These are phyloP conservation scores for Valencia hispanica DNA, from an alignment of 2,797 vertebrate genomes.

Conservation along the genomic window DNA sequence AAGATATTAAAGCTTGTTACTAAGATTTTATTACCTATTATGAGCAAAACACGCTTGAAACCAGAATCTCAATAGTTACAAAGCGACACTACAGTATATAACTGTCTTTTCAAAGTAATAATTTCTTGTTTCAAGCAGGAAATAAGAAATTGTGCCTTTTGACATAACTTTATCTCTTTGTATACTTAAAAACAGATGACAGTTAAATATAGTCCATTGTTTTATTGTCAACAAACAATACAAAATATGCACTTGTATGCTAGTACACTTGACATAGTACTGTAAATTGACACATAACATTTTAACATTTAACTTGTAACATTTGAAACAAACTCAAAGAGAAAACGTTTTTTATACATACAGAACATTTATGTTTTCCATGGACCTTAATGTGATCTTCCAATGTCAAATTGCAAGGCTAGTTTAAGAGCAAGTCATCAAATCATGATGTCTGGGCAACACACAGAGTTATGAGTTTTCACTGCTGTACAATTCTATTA, in stretches of 20 bases:
- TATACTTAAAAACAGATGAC: background rate
- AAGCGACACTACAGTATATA: background rate
- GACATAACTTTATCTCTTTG: background rate
- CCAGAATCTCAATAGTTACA: background rate
- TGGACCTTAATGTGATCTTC: background rate
- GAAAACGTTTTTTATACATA: no score
- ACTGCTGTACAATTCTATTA: constrained; percentile 8
- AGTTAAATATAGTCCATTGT: background rate
- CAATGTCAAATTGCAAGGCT: background rate
- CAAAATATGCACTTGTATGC: background rate
- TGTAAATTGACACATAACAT: background rate
- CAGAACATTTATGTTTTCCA: no score
- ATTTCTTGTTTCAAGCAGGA: background rate
- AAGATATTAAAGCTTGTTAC: background rate
- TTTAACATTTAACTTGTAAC: background rate
- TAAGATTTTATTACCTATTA: background rate
- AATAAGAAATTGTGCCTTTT: background rate
- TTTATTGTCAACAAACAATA: constrained; percentile 8
- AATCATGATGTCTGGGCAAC: background rate
- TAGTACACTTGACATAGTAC: background rate
- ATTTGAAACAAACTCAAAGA: no score
- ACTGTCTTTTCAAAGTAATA: background rate
- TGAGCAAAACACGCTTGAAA: background rate
- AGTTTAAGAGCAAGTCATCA: background rate
- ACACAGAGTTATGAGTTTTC: background rate